phyloP scores from a whole-genome alignment of 2,888 invertebrate genomes.

The Amphipyra tragopoginis region DNA sequence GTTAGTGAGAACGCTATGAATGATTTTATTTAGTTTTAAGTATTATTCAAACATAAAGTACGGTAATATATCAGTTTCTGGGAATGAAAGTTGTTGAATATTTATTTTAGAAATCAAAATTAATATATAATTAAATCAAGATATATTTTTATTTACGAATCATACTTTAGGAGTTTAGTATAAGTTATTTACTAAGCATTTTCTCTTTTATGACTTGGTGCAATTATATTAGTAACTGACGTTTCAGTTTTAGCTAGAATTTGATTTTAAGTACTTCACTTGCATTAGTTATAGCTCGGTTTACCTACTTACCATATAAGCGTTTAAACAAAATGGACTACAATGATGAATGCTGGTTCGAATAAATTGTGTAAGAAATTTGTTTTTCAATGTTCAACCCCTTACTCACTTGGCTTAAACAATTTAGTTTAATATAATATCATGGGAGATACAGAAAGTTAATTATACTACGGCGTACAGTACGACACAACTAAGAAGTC shows the following conservation, averaged over 20 bases:
- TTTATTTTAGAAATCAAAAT: constrained; percentile 79
- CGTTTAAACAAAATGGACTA: constrained; percentile 68
- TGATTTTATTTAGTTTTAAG: constrained; percentile 74
- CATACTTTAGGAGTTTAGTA: constrained; percentile 55
- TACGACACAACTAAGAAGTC: too few species aligned
- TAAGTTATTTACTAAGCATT: constrained; percentile 79
- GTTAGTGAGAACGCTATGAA: constrained; percentile 75
- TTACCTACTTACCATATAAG: constrained; percentile 70
- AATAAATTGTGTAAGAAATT: constrained; percentile 79
- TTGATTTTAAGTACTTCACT: constrained; percentile 67
- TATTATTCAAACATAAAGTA: constrained; percentile 68
- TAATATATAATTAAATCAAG: constrained; percentile 73
- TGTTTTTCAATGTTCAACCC: constrained; percentile 59
- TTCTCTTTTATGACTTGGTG: constrained; percentile 80
- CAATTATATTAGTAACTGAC: constrained; percentile 81
- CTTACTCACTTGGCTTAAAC: background rate
- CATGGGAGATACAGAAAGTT: too few species aligned
- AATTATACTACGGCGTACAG: too few species aligned
- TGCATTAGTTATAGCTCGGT: constrained; percentile 67
- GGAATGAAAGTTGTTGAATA: constrained; percentile 64
- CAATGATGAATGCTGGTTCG: constrained; percentile 75
- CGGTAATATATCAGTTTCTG: constrained; percentile 53
- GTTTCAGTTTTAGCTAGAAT: constrained; percentile 70
- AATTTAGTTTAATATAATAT: too few species aligned
- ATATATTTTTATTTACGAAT: constrained; percentile 73